phyloP scores from a whole-genome alignment of 2,797 vertebrate species.

The Arnoldichthys spilopterus region DNA sequence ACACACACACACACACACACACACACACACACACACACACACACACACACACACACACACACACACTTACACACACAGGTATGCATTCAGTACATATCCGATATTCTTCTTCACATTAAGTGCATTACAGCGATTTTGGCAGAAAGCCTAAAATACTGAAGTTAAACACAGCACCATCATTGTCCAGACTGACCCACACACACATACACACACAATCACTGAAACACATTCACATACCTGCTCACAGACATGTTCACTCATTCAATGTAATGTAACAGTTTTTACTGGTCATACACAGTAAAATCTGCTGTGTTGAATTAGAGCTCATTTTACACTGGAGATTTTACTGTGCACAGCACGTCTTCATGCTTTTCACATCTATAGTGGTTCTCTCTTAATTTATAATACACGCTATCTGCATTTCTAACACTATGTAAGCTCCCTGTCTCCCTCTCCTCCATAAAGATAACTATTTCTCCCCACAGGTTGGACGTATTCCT shows the following conservation, averaged over 20 bases:
- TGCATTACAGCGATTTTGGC: conserved; percentile 60
- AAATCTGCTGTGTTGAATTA: not conserved
- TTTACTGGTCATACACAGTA: not conserved
- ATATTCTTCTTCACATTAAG: conserved; percentile 52
- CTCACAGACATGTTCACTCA: conserved; percentile 22
- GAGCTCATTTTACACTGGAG: not conserved
- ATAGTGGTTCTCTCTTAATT: not conserved
- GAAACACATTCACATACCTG: conserved; percentile 38
- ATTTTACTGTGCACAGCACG: conserved; percentile 2
- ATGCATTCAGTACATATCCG: conserved; percentile 31
- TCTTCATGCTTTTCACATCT: conserved; percentile 1
- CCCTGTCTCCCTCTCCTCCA: conserved; percentile 64
- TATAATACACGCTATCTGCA: conserved; percentile 41
- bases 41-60: conserved; percentile 41
- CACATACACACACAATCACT: conserved; percentile 37
- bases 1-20: no score
- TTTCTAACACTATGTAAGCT: conserved; percentile 66
- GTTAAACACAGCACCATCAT: conserved; percentile 49
- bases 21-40: conserved; percentile 31
- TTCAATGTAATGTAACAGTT: conserved; percentile 17
- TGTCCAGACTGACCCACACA: conserved; percentile 28
- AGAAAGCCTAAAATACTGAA: conserved; percentile 58
- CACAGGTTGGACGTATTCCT: conserved; percentile 78
- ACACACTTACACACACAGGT: conserved; percentile 31
- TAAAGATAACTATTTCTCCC: conserved; percentile 75